Base-by-base conservation (phyloP, 2,113 vertebrate genomes). In the Madoqua kirkii region DNA sequence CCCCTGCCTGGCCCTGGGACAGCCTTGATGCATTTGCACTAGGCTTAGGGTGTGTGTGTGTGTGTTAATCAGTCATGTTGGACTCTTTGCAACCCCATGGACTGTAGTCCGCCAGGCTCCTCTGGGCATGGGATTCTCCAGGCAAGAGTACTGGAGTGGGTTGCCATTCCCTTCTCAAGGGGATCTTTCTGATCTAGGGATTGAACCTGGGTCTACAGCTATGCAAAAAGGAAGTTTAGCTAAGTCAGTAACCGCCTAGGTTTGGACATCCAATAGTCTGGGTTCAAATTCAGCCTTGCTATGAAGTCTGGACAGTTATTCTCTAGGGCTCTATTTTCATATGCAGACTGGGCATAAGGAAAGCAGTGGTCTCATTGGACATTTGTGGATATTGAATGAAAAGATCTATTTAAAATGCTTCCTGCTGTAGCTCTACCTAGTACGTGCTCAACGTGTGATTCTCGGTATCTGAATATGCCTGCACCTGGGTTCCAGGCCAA, bases 401-500 rank as follows among this genome's bases (percentile, higher is more conserved):
- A 31, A 3, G 1, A 13, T 31, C 27, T 25, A 12, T n/a, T 59
- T 11, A 15, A 82, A 45, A 43, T 27, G 27, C 23, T 59, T 36
- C 5, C 74, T 33, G 6, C 16, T 29, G 25, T 2, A 14, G 25
- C 43, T 15, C 48, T 29, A 0, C 62, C 33, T 33, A 1, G 5
- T 29, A 52, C 5, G 36, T 36, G 43, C 25, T 83, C 33, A 15
- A 0, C 0, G 17, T 6, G 4, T 3, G 10, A 21, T 40, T 31
- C 43, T 36, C 4, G 13, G 43, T 52, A 21, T 43, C 23, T 11
- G 52, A 67, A 17, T 33, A 43, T 33, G 54, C 25, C 48, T n/a
- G 2, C 25, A 31, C 4, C 55, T 0, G 1, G 12, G 52, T 55
- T 81, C 50, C 2, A 13, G 27, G 48, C 13, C 36, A 91, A 36